Percentiles rank a stretch among this genome's conserved stretches.
These are phyloP conservation scores for Mimumesa dahlbomi DNA, from an alignment of 2,888 invertebrate species.

Conservation along the genomic window DNA sequence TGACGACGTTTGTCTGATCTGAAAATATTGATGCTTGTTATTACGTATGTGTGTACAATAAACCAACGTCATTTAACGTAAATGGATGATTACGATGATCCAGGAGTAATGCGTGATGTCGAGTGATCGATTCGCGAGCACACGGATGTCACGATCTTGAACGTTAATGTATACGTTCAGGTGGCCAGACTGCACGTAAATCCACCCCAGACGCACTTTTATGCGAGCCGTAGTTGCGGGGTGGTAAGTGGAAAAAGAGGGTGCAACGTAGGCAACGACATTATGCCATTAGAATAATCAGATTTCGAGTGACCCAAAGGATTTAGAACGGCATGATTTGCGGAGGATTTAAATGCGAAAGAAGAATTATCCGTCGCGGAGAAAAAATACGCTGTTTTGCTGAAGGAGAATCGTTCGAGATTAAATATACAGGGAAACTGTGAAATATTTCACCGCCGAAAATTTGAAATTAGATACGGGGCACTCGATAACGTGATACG, in stretches of 20 bases:
- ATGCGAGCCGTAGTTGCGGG: conserved; percentile 25
- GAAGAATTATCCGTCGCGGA: conserved; percentile 60
- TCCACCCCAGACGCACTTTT: conserved; percentile 33
- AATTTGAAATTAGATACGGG: too few relatives aligned
- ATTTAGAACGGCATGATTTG: conserved; percentile 21
- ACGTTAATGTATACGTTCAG: conserved; percentile 24
- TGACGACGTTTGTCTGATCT: too few relatives aligned
- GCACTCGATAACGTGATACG: too few relatives aligned
- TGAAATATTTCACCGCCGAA: too few relatives aligned
- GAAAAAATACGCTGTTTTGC: too few relatives aligned
- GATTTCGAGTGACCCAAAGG: conserved; percentile 62
- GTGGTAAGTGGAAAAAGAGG: conserved; percentile 41
- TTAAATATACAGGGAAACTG: too few relatives aligned
- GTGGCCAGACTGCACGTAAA: conserved; percentile 19
- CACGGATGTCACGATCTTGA: neutral
- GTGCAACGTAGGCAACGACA: conserved; percentile 58
- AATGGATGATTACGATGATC: too few relatives aligned
- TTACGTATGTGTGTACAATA: too few relatives aligned
- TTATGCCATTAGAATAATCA: conserved; percentile 77
- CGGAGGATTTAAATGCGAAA: conserved; percentile 64
- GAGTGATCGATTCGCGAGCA: conserved; percentile 5
- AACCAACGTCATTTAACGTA: too few relatives aligned
- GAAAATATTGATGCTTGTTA: too few relatives aligned
- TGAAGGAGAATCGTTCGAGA: too few relatives aligned
- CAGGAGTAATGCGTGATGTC: neutral